phyloP scores from a whole-genome alignment of 2,888 invertebrate species.

The Cephus nigrinus region DNA sequence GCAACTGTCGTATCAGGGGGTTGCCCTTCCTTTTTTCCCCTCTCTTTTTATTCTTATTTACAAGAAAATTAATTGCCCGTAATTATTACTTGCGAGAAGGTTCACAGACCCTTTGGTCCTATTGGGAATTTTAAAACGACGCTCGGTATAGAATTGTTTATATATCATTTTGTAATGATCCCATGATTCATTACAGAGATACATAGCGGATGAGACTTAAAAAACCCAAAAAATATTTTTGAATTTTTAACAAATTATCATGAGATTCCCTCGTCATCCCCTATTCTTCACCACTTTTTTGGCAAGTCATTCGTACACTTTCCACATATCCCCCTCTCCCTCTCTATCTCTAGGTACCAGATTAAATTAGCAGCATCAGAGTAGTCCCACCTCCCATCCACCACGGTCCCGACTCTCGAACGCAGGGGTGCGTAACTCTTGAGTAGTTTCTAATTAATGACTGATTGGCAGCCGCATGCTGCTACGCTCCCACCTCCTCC shows the following conservation, averaged over 20 bases:
- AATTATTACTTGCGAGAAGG: constrained; percentile 52
- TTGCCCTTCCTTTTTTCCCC: neutral
- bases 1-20: constrained; percentile 37
- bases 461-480: constrained; percentile 46
- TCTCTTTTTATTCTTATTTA: constrained; percentile 39
- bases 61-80: constrained; percentile 56
- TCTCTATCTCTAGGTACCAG: constrained; percentile 7
- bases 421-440: constrained; percentile 39
- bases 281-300: no score
- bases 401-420: neutral
- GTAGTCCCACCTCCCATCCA: no score
- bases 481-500: constrained; percentile 22
- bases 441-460: constrained; percentile 56
- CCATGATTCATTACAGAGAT: no score
- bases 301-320: no score
- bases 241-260: no score
- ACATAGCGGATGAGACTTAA: no score
- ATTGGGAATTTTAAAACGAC: no score
- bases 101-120: constrained; percentile 40
- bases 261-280: no score
- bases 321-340: constrained; percentile 7
- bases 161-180: no score
- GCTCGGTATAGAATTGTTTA: no score
- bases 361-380: no score
- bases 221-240: no score